Evolutionary conservation across 2,888 invertebrate species (phyloP), one percentile per base, ranked within the genome.

Genomic region (Gonocerus acuteangulatus): DNA sequence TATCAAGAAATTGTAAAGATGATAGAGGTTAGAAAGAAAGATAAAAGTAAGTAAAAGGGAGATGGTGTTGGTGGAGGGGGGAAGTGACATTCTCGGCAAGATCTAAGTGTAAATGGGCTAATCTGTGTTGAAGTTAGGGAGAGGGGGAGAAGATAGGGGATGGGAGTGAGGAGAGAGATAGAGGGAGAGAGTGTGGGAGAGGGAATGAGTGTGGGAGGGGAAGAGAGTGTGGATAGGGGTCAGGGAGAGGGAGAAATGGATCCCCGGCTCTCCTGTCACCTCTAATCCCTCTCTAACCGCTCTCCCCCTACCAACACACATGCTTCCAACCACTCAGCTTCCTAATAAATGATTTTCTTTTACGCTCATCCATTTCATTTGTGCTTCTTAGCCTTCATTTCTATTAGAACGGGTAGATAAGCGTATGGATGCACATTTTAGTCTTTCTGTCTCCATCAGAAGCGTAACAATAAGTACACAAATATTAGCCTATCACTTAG

Each of bases 231-330:
- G n/a, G n/a, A n/a, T n/a, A n/a, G n/a, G n/a, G n/a, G n/a, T n/a
- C 4, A 27, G 27, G 27, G 27, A 4, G 4, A 9, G 9, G 27
- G 27, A 19, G 51, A 51, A 34, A 51, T 51, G 51, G 51, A 51
- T 51, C 1, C 19, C 51, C 34, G 19, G 27, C 34, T 34, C 18
- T 19, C 34, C 34, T 51, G 51, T 51, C 51, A 51, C 16, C 51
- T 34, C 51, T 32, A 51, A 51, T 51, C 51, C 51, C 51, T 11
- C n/a, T 19, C 51, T 51, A 51, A 51, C 51, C 51, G 34, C 51
- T 32, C n/a, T n/a, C n/a, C 34, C 51, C 32, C 36, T 19, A 19
- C 34, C 51, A 6, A 27, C 27, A 27, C 27, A 27, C 27, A 27
- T 34, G 16, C 32, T 27, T 16, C 27, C 51, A 51, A 19, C 27